Evolutionary conservation across 2,888 invertebrate species (phyloP).

Genomic region (Clusia tigrina): DNA sequence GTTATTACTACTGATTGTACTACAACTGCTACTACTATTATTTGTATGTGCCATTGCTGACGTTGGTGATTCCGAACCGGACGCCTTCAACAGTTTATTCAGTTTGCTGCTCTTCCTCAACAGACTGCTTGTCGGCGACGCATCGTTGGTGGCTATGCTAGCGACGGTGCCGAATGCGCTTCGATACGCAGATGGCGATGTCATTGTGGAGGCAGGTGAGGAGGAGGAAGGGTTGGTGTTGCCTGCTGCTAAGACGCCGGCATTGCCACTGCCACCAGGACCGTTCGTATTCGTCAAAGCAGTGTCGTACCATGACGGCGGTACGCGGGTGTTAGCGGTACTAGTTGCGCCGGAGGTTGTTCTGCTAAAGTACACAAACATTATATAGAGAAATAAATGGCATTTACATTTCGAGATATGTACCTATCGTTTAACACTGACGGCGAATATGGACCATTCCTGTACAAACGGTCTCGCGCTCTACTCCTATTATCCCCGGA

Average conservation of each 20-base stretch:
- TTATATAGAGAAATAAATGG: background rate
- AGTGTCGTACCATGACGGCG: slow-evolving; percentile 65
- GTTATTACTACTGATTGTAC: slow-evolving; percentile 62
- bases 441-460: slow-evolving; percentile 44
- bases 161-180: slow-evolving; percentile 59
- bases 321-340: slow-evolving; percentile 47
- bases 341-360: slow-evolving; percentile 33
- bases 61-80: slow-evolving; percentile 67
- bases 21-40: slow-evolving; percentile 51
- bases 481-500: slow-evolving; percentile 59
- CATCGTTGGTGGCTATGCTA: slow-evolving; percentile 43
- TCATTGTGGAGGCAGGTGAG: slow-evolving; percentile 53
- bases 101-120: slow-evolving; percentile 61
- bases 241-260: slow-evolving; percentile 56
- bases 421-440: slow-evolving; percentile 4
- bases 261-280: slow-evolving; percentile 64
- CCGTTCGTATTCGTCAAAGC: slow-evolving; percentile 58
- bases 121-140: slow-evolving; percentile 37
- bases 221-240: slow-evolving; percentile 52
- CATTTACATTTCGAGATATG: background rate
- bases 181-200: slow-evolving; percentile 50
- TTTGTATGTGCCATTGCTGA: slow-evolving; percentile 50
- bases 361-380: slow-evolving; percentile 20
- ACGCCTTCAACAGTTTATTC: slow-evolving; percentile 52
- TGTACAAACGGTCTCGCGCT: slow-evolving; percentile 63